Conservation (phyloP, 2,888 invertebrate species). For the Orchestes rusci region DNA sequence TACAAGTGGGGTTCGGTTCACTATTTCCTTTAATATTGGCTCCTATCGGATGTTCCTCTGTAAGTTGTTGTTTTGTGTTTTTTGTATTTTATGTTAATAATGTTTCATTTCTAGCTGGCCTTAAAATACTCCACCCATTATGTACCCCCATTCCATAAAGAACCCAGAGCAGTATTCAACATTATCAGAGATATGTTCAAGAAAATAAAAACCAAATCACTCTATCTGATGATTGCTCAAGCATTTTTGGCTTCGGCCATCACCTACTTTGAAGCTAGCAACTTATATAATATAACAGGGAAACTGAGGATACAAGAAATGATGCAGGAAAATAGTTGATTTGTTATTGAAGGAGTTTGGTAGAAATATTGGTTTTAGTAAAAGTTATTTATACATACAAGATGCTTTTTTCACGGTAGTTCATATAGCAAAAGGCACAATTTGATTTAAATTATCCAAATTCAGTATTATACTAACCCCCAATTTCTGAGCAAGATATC, state of each 20-base stretch:
- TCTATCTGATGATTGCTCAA: slow-evolving; percentile 48
- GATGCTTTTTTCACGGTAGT: no score
- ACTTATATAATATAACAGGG: slow-evolving; percentile 1
- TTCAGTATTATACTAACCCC: no score
- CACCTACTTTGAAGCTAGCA: slow-evolving; percentile 51
- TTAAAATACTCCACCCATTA: slow-evolving; percentile 55
- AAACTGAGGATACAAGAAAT: not conserved
- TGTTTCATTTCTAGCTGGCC: slow-evolving; percentile 50
- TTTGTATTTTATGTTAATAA: not conserved
- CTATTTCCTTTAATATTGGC: slow-evolving; percentile 56
- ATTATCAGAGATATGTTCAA: slow-evolving; percentile 49
- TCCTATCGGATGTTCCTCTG: slow-evolving; percentile 55
- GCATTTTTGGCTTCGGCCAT: slow-evolving; percentile 50
- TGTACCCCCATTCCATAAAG: slow-evolving; percentile 54
- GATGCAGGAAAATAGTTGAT: not conserved
- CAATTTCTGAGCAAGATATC: no score
- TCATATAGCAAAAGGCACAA: no score
- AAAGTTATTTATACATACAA: no score
- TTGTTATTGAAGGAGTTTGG: no score
- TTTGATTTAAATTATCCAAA: no score
- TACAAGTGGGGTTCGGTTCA: slow-evolving; percentile 50
- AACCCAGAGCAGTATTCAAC: slow-evolving; percentile 49
- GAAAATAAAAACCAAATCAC: slow-evolving; percentile 48
- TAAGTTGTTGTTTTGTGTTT: slow-evolving; percentile 36
- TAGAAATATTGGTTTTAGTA: no score